Percentiles rank a stretch among this genome's conserved stretches.
Evolutionary conservation across 2,113 vertebrate species (phyloP).

Genomic region (Neodontobutis hainanensis): DNA sequence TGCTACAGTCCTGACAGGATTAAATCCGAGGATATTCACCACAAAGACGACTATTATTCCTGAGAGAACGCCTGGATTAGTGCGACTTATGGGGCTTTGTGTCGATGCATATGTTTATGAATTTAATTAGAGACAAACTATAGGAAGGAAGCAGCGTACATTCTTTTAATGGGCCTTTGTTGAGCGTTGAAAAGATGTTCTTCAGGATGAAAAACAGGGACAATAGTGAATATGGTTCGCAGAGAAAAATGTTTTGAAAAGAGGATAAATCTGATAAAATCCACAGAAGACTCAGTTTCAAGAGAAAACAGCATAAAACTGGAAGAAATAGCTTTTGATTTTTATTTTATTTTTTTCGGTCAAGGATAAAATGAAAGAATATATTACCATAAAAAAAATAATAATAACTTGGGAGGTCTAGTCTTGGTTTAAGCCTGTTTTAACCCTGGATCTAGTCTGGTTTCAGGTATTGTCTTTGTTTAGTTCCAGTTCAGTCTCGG

Average conservation of each 20-base stretch:
- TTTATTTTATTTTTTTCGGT: no score
- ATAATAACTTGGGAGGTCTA: no score
- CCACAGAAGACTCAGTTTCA: no score
- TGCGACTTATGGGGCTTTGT: slow-evolving; percentile 21
- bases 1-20: slow-evolving; percentile 10
- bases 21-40: slow-evolving; percentile 22
- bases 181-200: slow-evolving; percentile 1
- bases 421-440: no score
- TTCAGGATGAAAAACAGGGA: not conserved
- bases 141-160: slow-evolving; percentile 20
- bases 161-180: slow-evolving; percentile 9
- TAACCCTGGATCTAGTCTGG: no score
- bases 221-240: not conserved
- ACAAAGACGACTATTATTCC: slow-evolving; percentile 18
- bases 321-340: no score
- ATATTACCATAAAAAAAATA: no score
- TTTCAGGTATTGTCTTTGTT: no score
- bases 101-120: slow-evolving; percentile 21
- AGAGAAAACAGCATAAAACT: no score
- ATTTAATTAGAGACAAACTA: slow-evolving; percentile 35
- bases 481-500: no score
- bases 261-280: no score
- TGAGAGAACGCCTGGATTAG: slow-evolving; percentile 34
- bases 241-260: not conserved
- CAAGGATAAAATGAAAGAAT: no score